These are phyloP conservation scores for Iphiclides podalirius DNA, from an alignment of 2,888 invertebrate genomes.

Conservation along the genomic window DNA sequence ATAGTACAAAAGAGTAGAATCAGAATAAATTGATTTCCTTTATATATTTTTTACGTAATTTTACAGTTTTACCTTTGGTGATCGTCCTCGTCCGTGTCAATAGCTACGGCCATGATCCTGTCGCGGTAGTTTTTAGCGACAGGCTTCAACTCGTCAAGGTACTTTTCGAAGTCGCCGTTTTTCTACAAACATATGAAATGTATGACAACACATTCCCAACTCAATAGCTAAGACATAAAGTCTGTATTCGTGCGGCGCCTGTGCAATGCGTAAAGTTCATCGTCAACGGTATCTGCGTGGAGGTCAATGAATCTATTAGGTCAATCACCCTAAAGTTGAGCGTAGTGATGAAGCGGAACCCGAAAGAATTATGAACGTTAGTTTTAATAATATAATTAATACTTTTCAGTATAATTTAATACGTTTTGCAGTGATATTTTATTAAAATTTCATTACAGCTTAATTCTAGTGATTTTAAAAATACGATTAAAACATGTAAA, in stretches of 20 bases:
- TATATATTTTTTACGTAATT: no score
- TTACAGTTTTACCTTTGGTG: constrained; percentile 88
- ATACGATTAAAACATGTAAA: no score
- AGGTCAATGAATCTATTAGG: constrained; percentile 20
- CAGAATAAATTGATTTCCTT: no score
- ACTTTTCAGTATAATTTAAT: no score
- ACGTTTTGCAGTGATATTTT: no score
- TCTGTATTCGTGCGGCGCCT: neutral
- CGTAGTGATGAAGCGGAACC: neutral
- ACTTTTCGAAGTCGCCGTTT: constrained; percentile 90
- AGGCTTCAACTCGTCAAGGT: constrained; percentile 87
- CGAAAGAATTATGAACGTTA: no score
- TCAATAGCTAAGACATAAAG: neutral
- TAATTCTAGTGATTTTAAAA: no score
- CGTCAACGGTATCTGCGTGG: constrained; percentile 15
- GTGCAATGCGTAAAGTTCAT: constrained; percentile 9
- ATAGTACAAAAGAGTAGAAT: no score
- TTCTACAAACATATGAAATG: constrained; percentile 63
- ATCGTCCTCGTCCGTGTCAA: constrained; percentile 97
- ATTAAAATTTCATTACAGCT: no score
- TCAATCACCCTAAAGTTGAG: constrained; percentile 16
- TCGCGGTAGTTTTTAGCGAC: constrained; percentile 95
- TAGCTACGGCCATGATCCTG: constrained; percentile 95
- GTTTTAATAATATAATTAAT: no score
- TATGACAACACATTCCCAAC: neutral